A percentile compares a stretch with the other conserved stretches of the same genome.
Evolutionary conservation across 2,113 vertebrate species (phyloP).

Genomic region (Ariopsis seemanni): DNA sequence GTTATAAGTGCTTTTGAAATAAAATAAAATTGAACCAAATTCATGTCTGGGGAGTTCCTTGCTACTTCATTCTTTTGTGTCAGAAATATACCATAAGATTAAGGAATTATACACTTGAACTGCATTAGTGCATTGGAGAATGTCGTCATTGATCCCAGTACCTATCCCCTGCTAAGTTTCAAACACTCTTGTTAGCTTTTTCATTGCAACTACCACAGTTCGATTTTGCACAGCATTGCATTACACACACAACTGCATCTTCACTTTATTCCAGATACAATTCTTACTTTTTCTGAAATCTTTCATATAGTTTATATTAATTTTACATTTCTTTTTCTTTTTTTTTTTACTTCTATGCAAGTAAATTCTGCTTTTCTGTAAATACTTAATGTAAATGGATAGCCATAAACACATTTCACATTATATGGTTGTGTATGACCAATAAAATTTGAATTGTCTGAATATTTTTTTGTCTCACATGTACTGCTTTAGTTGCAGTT

Average conservation of each 20-base stretch:
- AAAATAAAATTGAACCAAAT: not conserved
- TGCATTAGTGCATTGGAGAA: not conserved
- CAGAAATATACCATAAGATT: not conserved
- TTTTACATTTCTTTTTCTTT: not conserved
- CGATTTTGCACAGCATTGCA: not conserved
- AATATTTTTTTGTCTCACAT: not conserved
- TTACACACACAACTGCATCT: not conserved
- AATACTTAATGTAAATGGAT: not conserved
- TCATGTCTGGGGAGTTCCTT: not conserved
- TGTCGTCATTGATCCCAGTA: not conserved
- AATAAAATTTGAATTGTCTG: not conserved
- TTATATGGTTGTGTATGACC: not conserved
- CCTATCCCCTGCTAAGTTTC: not conserved
- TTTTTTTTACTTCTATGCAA: not conserved
- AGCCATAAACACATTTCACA: not conserved
- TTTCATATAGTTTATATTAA: not conserved
- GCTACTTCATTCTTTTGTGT: not conserved
- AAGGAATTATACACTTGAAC: not conserved
- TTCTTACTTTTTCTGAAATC: not conserved
- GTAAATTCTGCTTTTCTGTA: not conserved
- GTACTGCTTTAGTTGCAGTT: not conserved
- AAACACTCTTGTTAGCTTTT: not conserved
- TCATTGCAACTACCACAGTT: not conserved
- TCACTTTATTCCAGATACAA: not conserved
- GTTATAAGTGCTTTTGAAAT: not conserved